phyloP scores from a whole-genome alignment of 1,140 invertebrate species.

The Lucilia sericata region DNA sequence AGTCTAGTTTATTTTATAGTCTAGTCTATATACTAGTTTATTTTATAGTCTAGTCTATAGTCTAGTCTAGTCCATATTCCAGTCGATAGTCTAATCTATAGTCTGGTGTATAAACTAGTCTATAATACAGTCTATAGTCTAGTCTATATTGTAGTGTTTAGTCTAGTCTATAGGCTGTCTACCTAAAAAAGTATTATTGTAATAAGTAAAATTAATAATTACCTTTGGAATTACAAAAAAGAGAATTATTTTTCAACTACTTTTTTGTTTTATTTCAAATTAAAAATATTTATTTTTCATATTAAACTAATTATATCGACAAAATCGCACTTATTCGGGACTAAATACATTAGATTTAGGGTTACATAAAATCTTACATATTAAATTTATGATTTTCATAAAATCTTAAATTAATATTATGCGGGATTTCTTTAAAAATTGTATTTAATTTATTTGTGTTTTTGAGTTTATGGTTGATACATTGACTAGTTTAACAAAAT shows the following conservation, averaged over 20 bases:
- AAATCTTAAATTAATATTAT: background rate
- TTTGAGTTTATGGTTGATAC: constrained; percentile 27
- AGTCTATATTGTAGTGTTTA: too few relatives aligned
- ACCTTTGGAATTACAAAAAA: too few relatives aligned
- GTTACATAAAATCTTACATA: background rate
- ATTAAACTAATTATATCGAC: constrained; percentile 32
- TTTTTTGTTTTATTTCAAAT: background rate
- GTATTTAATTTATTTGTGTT: constrained; percentile 15
- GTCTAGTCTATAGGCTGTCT: too few relatives aligned
- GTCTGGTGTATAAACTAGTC: too few relatives aligned
- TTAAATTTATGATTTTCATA: background rate
- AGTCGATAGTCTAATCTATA: too few relatives aligned
- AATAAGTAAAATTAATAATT: too few relatives aligned
- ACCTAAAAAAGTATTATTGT: too few relatives aligned
- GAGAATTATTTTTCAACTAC: background rate
- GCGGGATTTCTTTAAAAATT: background rate
- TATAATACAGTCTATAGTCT: too few relatives aligned
- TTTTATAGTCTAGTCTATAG: too few relatives aligned
- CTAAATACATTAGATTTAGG: background rate
- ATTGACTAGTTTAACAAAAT: constrained; percentile 42
- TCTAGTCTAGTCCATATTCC: too few relatives aligned
- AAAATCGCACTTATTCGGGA: constrained; percentile 31
- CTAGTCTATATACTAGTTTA: too few relatives aligned
- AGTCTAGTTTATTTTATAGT: too few relatives aligned
- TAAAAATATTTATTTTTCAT: constrained; percentile 23